Percentiles rank a stretch among this genome's conserved stretches.
These are phyloP conservation scores for Lasioglossum baleicum DNA, from an alignment of 1,140 invertebrate species.

Conservation along the genomic window DNA sequence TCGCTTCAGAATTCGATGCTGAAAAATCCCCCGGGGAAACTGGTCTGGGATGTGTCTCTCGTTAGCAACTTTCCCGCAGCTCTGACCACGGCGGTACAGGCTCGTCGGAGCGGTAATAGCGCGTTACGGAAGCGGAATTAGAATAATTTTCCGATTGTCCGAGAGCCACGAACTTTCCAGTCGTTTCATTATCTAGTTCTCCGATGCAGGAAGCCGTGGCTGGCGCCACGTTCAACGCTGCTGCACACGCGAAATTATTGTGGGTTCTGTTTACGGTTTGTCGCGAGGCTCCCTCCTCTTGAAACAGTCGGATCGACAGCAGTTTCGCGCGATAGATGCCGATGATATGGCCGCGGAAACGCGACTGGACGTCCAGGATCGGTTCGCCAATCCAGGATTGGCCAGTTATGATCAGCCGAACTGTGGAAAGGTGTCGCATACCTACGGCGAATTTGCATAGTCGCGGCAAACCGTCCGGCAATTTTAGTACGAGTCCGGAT, in stretches of 20 bases:
- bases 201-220: neutral
- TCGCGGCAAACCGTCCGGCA: constrained; percentile 25
- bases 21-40: neutral
- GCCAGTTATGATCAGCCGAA: neutral
- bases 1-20: neutral
- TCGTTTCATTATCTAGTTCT: too few species aligned
- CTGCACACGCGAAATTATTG: neutral
- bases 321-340: neutral
- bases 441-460: constrained; percentile 53
- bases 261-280: neutral
- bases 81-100: too few species aligned
- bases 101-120: neutral
- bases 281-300: neutral
- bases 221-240: neutral
- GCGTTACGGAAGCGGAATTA: neutral
- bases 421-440: constrained; percentile 3
- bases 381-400: too few species aligned
- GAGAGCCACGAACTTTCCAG: too few species aligned
- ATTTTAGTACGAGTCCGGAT: constrained; percentile 53
- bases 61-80: neutral
- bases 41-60: neutral
- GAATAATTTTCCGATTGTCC: constrained; percentile 27
- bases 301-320: neutral
- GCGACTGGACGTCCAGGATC: neutral
- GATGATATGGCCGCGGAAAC: neutral